phyloP scores from a whole-genome alignment of 2,797 vertebrate genomes.

The Mus minutoides region DNA sequence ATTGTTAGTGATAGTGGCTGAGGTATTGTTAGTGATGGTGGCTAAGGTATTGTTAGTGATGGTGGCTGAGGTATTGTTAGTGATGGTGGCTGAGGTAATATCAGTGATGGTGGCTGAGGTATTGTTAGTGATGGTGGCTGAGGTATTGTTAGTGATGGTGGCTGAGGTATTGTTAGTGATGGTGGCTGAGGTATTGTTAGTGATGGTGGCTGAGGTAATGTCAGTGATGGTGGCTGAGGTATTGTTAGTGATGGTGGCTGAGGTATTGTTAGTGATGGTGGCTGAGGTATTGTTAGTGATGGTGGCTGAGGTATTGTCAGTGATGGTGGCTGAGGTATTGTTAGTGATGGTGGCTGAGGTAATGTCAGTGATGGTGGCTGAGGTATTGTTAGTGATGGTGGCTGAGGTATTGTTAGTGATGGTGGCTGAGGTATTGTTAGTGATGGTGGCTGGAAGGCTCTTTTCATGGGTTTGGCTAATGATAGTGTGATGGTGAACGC shows the following conservation, averaged over 20 bases:
- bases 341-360: neutral
- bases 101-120: neutral
- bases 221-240: neutral
- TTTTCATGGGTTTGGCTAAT: neutral
- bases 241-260: neutral
- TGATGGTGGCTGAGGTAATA: neutral
- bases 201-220: no score
- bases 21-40: no score
- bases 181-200: no score
- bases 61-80: no score
- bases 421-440: no score
- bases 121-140: no score
- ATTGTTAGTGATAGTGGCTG: no score
- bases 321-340: neutral
- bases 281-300: no score
- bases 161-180: neutral
- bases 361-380: neutral
- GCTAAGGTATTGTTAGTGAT: no score
- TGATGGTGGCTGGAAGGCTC: no score
- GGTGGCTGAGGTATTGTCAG: neutral
- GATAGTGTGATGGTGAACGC: neutral
- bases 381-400: neutral
- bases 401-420: neutral
- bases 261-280: no score
- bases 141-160: no score